phyloP scores from a whole-genome alignment of 30 jellyfish, hydroid and myxozoan species.

The Rhopilema esculentum region DNA sequence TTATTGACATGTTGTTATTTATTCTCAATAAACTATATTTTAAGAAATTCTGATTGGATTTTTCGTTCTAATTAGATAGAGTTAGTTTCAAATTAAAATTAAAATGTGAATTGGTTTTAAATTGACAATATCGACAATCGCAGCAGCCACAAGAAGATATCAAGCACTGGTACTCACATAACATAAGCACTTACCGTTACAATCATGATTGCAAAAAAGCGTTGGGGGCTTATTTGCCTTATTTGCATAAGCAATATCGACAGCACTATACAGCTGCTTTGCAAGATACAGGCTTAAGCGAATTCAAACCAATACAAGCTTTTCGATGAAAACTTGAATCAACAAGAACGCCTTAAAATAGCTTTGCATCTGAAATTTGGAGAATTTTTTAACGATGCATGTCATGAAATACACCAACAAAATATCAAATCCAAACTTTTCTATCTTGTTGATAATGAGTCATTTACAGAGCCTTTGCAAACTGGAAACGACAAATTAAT shows the following conservation, averaged over 20 bases:
- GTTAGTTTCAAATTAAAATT: too few species aligned
- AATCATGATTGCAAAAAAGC: background rate
- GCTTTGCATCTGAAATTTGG: background rate
- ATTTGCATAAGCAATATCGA: background rate
- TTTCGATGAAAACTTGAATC: background rate
- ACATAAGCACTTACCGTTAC: background rate
- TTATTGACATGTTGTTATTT: too few species aligned
- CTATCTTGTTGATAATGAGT: too few species aligned
- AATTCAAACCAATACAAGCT: background rate
- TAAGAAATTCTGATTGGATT: too few species aligned
- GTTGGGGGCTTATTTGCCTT: background rate
- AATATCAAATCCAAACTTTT: background rate
- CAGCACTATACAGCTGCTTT: background rate
- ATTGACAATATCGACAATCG: too few species aligned
- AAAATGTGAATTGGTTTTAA: too few species aligned
- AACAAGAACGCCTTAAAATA: background rate
- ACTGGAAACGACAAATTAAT: background rate
- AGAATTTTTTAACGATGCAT: background rate
- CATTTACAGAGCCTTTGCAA: background rate
- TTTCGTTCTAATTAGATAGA: too few species aligned
- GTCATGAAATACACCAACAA: background rate
- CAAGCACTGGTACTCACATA: too few species aligned
- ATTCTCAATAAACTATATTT: too few species aligned
- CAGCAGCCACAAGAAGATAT: too few species aligned
- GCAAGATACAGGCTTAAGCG: background rate